These are phyloP conservation scores for Epizoanthus ramosus DNA, from an alignment of 92 coral and sea anemone species.

Conservation along the genomic window DNA sequence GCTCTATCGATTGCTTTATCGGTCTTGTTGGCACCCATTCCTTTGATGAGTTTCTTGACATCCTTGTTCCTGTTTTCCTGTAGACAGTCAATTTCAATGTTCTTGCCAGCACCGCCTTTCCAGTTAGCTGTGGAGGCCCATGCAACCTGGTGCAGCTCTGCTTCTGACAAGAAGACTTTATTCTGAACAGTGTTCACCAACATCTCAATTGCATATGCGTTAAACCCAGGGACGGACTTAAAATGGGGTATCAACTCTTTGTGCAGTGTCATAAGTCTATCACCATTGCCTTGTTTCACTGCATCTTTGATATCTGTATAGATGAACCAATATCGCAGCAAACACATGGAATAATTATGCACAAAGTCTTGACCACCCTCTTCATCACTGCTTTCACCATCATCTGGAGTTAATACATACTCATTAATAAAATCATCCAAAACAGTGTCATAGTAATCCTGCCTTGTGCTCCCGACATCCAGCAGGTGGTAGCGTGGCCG, in stretches of 20 bases:
- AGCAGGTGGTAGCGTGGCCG: conserved; percentile 44
- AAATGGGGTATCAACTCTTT: conserved; percentile 58
- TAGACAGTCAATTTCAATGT: conserved; percentile 35
- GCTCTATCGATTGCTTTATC: conserved; percentile 56
- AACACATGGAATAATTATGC: conserved; percentile 38
- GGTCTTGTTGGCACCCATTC: conserved; percentile 55
- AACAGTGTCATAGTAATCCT: conserved; percentile 28
- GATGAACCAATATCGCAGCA: conserved; percentile 22
- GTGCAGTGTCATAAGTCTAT: conserved; percentile 45
- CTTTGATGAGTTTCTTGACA: conserved; percentile 24
- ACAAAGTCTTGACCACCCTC: conserved; percentile 31
- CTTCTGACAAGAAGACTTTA: conserved; percentile 47
- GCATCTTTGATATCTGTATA: conserved; percentile 42
- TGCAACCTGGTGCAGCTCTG: conserved; percentile 57
- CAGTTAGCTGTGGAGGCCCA: conserved; percentile 44
- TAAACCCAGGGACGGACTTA: conserved; percentile 13
- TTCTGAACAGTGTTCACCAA: conserved; percentile 43
- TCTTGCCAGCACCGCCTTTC: conserved; percentile 16
- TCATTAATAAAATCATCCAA: conserved; percentile 28
- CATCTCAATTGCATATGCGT: conserved; percentile 66
- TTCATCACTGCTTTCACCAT: conserved; percentile 12
- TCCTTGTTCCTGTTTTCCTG: conserved; percentile 43
- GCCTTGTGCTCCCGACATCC: conserved; percentile 44
- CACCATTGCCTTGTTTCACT: conserved; percentile 54
- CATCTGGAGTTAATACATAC: conserved; percentile 15